Evolutionary conservation across 2,797 vertebrate genomes (phyloP), one percentile per base, ranked within the genome.

Genomic region (Enteromius mattozi): DNA sequence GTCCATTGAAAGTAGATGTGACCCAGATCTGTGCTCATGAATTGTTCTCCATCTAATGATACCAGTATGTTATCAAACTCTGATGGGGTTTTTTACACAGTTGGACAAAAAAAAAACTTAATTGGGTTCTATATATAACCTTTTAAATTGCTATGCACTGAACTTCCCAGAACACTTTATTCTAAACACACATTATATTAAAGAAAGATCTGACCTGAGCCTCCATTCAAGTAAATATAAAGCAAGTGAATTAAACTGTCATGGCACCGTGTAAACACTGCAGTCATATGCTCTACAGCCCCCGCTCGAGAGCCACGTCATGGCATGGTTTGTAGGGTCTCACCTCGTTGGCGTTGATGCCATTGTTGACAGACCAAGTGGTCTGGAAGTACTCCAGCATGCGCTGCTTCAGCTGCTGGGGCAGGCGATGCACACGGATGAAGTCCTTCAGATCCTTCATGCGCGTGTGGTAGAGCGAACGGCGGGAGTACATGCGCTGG

Each of bases 391-490:
- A 98, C 89, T 99, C 97, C 49, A 98, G 92, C 97, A 98, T 95
- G 87, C 98, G 95, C 93, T 99, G 98, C 89, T 99, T 98, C 85
- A 99, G 96, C 87, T 96, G 96, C 91, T 97, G 95, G 27, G 98
- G 97, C 33, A 99, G 95, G 78, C 95, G 95, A 74, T 99, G 97
- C 85, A 99, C 96, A 0, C 97, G 95, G 88, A 97, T 98, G 89
- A 99, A 99, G 90, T 99, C 98, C 89, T 99, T 98, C 65, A 99
- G 95, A 90, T 99, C 98, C 91, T 97, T 98, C 96, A 98, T 96
- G 77, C 97, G 96, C 1, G 96, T 97, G 94, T 99, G 98, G 92
- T 99, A 99, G 88, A 98, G 96, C 0, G 97, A 99, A 42, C 97
- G 97, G 1, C 98, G 96, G 0, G 97, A 97, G 89, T 99, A 99